Evolutionary conservation across 2,797 vertebrate species (phyloP).

Genomic region (Garrulus glandarius): DNA sequence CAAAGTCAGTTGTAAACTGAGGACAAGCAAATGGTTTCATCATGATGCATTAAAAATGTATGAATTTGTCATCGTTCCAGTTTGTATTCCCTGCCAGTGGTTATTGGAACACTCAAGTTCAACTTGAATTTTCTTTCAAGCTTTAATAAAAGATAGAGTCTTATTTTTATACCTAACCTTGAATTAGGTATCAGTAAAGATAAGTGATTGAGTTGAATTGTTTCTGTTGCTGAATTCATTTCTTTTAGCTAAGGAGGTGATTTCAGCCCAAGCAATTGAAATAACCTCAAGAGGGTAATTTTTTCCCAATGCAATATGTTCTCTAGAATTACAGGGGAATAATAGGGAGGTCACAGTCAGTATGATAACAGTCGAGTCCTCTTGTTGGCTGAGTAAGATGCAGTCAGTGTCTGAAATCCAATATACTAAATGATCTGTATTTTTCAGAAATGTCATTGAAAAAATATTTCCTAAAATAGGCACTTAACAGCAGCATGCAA

Average conservation of each 20-base stretch:
- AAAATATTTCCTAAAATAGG: neutral
- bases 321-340: conserved; percentile 7
- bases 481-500: neutral
- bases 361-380: neutral
- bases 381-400: neutral
- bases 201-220: neutral
- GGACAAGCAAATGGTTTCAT: conserved; percentile 15
- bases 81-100: neutral
- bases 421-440: neutral
- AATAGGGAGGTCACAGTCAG: neutral
- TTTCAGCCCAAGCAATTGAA: neutral
- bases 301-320: neutral
- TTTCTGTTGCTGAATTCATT: neutral
- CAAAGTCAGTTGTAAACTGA: neutral
- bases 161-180: conserved; percentile 7
- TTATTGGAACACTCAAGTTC: neutral
- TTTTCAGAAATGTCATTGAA: neutral
- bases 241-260: neutral
- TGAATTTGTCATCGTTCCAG: neutral
- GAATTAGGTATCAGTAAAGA: neutral
- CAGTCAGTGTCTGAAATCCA: neutral
- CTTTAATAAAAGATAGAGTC: neutral
- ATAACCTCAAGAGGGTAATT: conserved; percentile 4
- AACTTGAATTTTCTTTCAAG: neutral
- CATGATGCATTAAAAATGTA: neutral